Evolutionary conservation across 2,888 invertebrate genomes (phyloP), one percentile per base, ranked within the genome.

Genomic region (Oscheius onirici): DNA sequence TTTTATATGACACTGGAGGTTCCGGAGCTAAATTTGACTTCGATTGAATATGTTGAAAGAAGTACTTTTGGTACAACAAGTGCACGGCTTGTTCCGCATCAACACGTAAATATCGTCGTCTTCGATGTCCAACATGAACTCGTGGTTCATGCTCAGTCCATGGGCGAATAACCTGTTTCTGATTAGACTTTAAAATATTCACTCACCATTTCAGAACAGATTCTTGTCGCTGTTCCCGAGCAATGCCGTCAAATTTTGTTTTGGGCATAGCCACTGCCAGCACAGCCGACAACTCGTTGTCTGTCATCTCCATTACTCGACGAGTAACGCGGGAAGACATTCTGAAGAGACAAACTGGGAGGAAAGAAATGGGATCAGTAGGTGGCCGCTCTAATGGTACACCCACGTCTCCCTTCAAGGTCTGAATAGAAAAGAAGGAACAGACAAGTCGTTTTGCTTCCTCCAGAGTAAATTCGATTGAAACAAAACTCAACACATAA

Each of bases 101-200:
- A 79, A 52, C 46, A 78, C 76, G 44, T 69, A 77, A 15, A 76
- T 28, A 22, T 77, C 73, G 2, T 67, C 72, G 17, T 75, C 77
- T 3, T 74, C 72, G 13, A 67, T 61, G 11, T 74, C 74, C n/a
- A 80, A 67, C 51, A 76, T 76, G 60, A 80, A 80, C 13, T 75
- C 61, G 49, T 80, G 80, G 24, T 75, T 78, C 49, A 80, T 77
- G 3, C 77, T 75, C 2, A 80, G 65, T n/a, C 76, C 74, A 34
- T 78, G 79, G 46, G 75, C 72, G 55, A 80, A 80, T 58, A 80
- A 60, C 80, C 80, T 80, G 57, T 61, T 52, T 26, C 15, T 13
- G 20, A 15, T n/a, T 11, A 61, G 17, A 11, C 10, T 34, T 11
- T 17, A n/a, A 34, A 26, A n/a, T 10, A n/a, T 24, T 58, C 10